Evolutionary conservation across 2,888 invertebrate species (phyloP).

Genomic region (Euclidia mi): DNA sequence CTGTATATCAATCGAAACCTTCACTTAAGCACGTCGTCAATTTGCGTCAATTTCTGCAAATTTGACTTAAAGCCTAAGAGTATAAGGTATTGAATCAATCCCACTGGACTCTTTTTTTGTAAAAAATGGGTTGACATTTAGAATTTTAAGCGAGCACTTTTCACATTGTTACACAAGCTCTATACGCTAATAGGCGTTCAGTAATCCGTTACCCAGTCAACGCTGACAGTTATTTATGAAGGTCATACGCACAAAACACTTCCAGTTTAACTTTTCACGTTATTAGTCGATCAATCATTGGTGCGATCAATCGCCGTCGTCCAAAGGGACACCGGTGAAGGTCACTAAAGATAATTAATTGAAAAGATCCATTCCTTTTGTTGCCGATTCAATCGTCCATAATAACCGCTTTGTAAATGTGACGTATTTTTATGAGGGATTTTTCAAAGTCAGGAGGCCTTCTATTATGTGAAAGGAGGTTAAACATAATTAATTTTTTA

Average conservation of each 20-base stretch:
- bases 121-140: too few species aligned
- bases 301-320: constrained; percentile 52
- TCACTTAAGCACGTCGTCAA: too few species aligned
- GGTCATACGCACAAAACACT: constrained; percentile 22
- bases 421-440: too few species aligned
- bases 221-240: constrained; percentile 13
- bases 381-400: too few species aligned
- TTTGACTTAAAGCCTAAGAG: too few species aligned
- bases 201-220: not conserved
- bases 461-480: not conserved
- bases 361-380: constrained; percentile 32
- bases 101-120: too few species aligned
- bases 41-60: too few species aligned
- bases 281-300: constrained; percentile 55
- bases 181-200: not conserved
- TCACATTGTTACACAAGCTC: not conserved
- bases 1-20: too few species aligned
- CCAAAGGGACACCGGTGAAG: constrained; percentile 45
- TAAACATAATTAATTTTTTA: not conserved
- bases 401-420: too few species aligned
- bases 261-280: constrained; percentile 44
- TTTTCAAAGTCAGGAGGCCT: constrained; percentile 1
- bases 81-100: too few species aligned
- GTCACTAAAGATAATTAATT: constrained; percentile 45
- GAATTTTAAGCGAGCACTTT: too few species aligned